Conservation (phyloP, 2,113 vertebrate genomes). For the Aythya baeri region DNA sequence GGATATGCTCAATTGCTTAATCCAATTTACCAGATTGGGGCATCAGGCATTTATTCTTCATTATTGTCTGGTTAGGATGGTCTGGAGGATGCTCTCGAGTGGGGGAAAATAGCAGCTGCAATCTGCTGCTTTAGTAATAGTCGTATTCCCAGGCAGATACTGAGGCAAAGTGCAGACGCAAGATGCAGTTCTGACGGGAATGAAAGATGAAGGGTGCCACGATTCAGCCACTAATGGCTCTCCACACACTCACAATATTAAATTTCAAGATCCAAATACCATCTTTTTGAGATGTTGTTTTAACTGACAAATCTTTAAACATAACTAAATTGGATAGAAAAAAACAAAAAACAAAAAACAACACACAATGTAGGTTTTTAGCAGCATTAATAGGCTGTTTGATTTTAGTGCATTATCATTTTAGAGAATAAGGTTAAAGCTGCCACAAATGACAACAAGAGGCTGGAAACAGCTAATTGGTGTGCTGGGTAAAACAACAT, state of each 20-base stretch:
- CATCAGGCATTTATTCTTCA: constrained; percentile 43
- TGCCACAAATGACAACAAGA: background rate
- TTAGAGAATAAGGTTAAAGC: constrained; percentile 5
- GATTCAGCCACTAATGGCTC: background rate
- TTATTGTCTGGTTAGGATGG: constrained; percentile 33
- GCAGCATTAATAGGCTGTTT: background rate
- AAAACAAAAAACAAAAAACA: too few species aligned
- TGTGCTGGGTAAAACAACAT: background rate
- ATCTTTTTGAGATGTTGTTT: background rate
- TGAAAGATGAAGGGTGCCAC: background rate
- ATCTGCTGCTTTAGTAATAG: background rate
- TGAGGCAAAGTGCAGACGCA: background rate
- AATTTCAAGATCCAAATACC: constrained; percentile 2
- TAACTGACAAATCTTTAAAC: background rate
- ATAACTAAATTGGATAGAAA: background rate
- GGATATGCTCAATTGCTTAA: constrained; percentile 24
- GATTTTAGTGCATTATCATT: background rate
- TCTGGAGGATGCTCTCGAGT: background rate
- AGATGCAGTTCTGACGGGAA: background rate
- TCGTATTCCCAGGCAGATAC: constrained; percentile 12
- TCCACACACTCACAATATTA: background rate
- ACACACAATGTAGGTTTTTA: background rate
- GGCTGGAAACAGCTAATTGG: background rate
- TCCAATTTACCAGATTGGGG: constrained; percentile 10
- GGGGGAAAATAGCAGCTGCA: background rate